Evolutionary conservation across 2,888 invertebrate species (phyloP).

Genomic region (Endomychus coccineus): DNA sequence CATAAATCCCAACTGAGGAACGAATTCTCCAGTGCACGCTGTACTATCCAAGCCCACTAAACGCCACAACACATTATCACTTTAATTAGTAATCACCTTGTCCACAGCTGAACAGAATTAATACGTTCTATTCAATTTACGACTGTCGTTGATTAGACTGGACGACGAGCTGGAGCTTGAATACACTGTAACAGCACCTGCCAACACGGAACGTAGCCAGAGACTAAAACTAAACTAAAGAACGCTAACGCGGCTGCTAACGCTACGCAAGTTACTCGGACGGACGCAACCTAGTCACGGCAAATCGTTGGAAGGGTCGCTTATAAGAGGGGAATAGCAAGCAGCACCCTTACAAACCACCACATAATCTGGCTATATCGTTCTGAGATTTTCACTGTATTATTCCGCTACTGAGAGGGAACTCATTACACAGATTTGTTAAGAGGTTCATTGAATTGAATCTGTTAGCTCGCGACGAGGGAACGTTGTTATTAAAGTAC

Average conservation of each 20-base stretch:
- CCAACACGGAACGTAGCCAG: too few relatives aligned
- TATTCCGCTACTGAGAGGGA: constrained; percentile 31
- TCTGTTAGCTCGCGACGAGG: constrained; percentile 21
- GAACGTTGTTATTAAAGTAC: constrained; percentile 22
- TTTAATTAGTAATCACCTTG: constrained; percentile 12
- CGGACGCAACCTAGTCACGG: too few relatives aligned
- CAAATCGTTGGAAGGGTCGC: constrained; percentile 2
- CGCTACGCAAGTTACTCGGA: too few relatives aligned
- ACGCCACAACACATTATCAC: constrained; percentile 11
- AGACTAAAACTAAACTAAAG: too few relatives aligned
- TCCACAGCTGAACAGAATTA: too few relatives aligned
- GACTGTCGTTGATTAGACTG: too few relatives aligned
- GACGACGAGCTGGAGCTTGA: too few relatives aligned
- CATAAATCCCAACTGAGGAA: constrained; percentile 12
- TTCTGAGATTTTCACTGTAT: constrained; percentile 39
- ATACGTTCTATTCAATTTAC: too few relatives aligned
- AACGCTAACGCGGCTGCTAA: too few relatives aligned
- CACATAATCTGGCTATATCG: constrained; percentile 39
- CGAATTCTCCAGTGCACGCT: constrained; percentile 6
- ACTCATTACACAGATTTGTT: constrained; percentile 36
- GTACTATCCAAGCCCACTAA: too few relatives aligned
- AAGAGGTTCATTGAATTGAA: constrained; percentile 36
- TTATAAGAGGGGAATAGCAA: constrained; percentile 10
- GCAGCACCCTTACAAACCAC: constrained; percentile 32
- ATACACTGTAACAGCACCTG: too few relatives aligned